A percentile compares a stretch with the other conserved stretches of the same genome.
Evolutionary conservation across 2,797 vertebrate genomes (phyloP).

Genomic region (Sebastes nivosus): DNA sequence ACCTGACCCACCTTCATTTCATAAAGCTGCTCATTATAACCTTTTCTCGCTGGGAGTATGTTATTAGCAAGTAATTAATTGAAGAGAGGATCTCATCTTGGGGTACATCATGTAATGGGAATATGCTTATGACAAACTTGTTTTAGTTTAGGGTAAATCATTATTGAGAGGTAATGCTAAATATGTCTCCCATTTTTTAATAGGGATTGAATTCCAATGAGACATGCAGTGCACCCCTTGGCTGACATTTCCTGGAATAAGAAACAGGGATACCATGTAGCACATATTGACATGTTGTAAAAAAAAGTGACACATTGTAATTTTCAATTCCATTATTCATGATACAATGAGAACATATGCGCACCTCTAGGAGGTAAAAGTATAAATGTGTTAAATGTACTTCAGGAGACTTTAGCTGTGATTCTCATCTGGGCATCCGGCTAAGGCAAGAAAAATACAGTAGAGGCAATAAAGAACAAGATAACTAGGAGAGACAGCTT

Average conservation of each 20-base stretch:
- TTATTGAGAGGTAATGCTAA: background rate
- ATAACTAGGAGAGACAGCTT: conserved; percentile 61
- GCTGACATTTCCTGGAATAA: background rate
- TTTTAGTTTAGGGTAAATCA: conserved; percentile 3
- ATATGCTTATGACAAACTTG: conserved; percentile 24
- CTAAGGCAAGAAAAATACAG: conserved; percentile 27
- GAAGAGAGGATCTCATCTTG: conserved; percentile 26
- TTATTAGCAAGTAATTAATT: conserved; percentile 44
- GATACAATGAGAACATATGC: conserved; percentile 6
- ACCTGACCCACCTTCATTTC: conserved; percentile 32
- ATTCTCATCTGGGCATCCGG: conserved; percentile 34
- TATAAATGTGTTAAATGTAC: conserved; percentile 23
- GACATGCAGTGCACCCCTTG: background rate
- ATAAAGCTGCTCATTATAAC: conserved; percentile 41
- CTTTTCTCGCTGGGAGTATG: conserved; percentile 9
- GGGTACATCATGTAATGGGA: background rate
- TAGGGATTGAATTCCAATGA: background rate
- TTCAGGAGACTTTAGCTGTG: conserved; percentile 12
- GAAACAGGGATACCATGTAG: background rate
- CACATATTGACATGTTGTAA: background rate
- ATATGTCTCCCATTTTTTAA: background rate
- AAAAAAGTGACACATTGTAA: background rate
- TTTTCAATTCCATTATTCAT: background rate
- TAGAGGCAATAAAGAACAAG: conserved; percentile 56
- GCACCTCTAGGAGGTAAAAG: background rate